Evolutionary conservation across 2,797 vertebrate genomes (phyloP).

Genomic region (Lepilemur septentrionalis): DNA sequence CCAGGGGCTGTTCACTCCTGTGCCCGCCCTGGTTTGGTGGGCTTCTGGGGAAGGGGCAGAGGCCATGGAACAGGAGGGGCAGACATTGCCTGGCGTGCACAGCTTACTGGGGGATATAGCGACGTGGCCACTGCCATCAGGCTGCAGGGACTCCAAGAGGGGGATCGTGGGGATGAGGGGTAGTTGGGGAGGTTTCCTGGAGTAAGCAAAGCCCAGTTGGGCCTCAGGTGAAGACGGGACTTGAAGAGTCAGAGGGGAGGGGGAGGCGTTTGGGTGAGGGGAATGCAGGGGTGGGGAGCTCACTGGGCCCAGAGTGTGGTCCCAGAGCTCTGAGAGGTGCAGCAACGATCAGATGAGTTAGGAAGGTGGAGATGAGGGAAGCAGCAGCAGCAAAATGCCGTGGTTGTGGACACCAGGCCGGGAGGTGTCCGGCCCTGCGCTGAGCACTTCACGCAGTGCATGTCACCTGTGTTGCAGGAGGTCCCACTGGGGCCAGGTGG

Average conservation of each 20-base stretch:
- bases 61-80: neutral
- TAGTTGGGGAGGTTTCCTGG: neutral
- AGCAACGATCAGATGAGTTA: rapidly evolving
- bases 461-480: neutral
- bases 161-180: rapidly evolving
- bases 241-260: too few species aligned
- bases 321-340: neutral
- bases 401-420: neutral
- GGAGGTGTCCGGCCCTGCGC: neutral
- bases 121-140: neutral
- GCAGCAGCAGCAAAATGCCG: rapidly evolving
- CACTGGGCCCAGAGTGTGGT: neutral
- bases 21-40: neutral
- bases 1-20: neutral
- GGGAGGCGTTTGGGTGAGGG: rapidly evolving
- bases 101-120: too few species aligned
- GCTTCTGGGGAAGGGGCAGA: neutral
- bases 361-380: neutral
- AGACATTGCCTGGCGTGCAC: rapidly evolving
- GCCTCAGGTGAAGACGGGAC: neutral
- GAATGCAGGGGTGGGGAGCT: neutral
- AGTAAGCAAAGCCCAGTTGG: neutral
- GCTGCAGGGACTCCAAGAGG: neutral
- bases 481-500: neutral
- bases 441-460: rapidly evolving